Base-by-base conservation (phyloP, 2,888 invertebrate species). In the Euspilapteryx auroguttella region DNA sequence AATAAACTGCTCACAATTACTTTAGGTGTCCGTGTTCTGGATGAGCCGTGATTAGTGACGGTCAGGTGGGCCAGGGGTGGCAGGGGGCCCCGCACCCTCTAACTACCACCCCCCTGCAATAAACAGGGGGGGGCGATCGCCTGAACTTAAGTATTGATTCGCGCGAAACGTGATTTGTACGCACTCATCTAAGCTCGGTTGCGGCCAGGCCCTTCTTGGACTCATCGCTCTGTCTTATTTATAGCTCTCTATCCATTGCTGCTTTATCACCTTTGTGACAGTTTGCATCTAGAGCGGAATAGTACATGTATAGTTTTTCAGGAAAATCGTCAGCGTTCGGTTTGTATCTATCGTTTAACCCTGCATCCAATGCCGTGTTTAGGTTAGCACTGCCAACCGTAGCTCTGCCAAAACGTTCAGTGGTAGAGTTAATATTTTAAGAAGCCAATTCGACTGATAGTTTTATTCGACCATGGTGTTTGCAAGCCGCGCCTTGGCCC, bases 101-200 rank as follows among this genome's bases (percentile, higher is more conserved):
- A 58, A 57, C 58, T 56, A 56, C 53, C 58, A 12, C 32, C 32
- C 32, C 14, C 58, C 58, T 57, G 55, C 59, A 59, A 64, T 64
- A 63, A 65, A 66, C 64, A 62, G 62, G 68, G 64, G 68, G 71
- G 66, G 71, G 54, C 63, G 66, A 69, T 69, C 68, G 71, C 68
- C 71, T 68, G 51, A 71, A 73, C 73, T 75, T 73, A 71, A 73
- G 75, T 75, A 75, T 75, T 75, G 75, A 75, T 75, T 75, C 75
- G 71, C 73, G 69, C 71, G 66, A 71, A 75, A 71, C 73, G 71
- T 75, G 75, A 75, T 75, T 75, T 75, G 73, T 75, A 71, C 73
- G 69, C 71, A 69, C 65, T 75, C 69, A 69, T 71, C 73, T 66
- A 59, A 63, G 62, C 65, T 59, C 57, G 62, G 55, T 57, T 55